Percentiles rank a stretch among this genome's conserved stretches.
Conservation (phyloP, 2,113 vertebrate species). For the Cololabis saira region DNA sequence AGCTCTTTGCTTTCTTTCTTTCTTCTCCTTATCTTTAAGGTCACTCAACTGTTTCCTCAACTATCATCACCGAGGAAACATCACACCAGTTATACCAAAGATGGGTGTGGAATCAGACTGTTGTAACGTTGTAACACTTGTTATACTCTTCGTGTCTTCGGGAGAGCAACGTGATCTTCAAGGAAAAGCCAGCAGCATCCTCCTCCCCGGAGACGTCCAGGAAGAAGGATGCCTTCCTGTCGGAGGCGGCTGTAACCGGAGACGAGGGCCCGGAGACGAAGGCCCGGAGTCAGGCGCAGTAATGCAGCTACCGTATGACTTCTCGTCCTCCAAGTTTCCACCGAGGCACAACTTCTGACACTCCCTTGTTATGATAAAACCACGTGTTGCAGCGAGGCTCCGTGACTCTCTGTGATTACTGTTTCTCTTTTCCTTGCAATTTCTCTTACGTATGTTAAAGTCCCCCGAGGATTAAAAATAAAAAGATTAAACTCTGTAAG, state of each 20-base stretch:
- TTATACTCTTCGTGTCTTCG: too few species aligned
- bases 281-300: constrained; percentile 36
- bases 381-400: constrained; percentile 20
- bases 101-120: too few species aligned
- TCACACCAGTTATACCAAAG: too few species aligned
- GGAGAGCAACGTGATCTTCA: not conserved
- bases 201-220: constrained; percentile 34
- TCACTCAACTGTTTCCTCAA: too few species aligned
- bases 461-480: constrained; percentile 4
- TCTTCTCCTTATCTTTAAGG: too few species aligned
- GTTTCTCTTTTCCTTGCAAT: constrained; percentile 5
- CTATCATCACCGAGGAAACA: too few species aligned
- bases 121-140: too few species aligned
- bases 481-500: not conserved
- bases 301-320: constrained; percentile 49
- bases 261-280: constrained; percentile 26
- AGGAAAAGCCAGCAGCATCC: constrained; percentile 23
- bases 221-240: too few species aligned
- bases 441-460: constrained; percentile 2
- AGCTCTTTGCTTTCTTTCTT: too few species aligned
- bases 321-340: constrained; percentile 58
- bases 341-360: constrained; percentile 58
- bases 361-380: constrained; percentile 46
- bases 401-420: constrained; percentile 26
- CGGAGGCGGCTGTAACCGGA: constrained; percentile 39